phyloP scores from a whole-genome alignment of 2,888 invertebrate species.

The Nomada ferruginata region DNA sequence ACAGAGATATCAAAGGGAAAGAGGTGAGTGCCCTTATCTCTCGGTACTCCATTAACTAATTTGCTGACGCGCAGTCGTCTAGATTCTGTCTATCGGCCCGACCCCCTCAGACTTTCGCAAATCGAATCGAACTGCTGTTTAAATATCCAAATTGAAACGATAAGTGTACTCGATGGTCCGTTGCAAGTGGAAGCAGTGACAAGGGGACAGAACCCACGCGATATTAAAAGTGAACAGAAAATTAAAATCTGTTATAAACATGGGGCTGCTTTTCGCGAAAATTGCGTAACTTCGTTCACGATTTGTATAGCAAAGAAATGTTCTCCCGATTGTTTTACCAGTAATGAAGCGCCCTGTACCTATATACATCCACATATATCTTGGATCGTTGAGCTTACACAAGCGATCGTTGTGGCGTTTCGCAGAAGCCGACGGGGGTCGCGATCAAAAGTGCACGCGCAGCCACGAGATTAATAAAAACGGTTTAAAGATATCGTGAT shows the following conservation, averaged over 20 bases:
- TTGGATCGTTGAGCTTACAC: background rate
- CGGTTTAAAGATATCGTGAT: slow-evolving; percentile 73
- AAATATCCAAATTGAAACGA: background rate
- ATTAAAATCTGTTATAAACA: too few relatives aligned
- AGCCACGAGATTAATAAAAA: slow-evolving; percentile 54
- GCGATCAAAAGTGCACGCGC: slow-evolving; percentile 46
- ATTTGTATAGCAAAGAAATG: too few relatives aligned
- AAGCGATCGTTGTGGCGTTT: background rate
- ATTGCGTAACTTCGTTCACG: too few relatives aligned
- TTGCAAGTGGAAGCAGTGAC: too few relatives aligned
- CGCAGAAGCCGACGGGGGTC: slow-evolving; percentile 23
- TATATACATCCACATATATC: background rate
- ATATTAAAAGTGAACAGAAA: too few relatives aligned
- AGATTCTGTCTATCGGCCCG: background rate
- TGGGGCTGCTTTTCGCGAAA: too few relatives aligned
- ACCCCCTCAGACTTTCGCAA: background rate
- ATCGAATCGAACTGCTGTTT: background rate
- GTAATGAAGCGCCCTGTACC: too few relatives aligned
- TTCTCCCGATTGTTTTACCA: too few relatives aligned
- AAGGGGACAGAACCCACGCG: too few relatives aligned
- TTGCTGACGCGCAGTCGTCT: slow-evolving; percentile 11
- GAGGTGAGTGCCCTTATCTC: slow-evolving; percentile 84
- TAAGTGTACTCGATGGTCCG: background rate
- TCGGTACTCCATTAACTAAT: slow-evolving; percentile 31
- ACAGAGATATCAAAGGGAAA: slow-evolving; percentile 86